Conservation (phyloP, 1,140 invertebrate species). For the Camponotus floridanus region DNA sequence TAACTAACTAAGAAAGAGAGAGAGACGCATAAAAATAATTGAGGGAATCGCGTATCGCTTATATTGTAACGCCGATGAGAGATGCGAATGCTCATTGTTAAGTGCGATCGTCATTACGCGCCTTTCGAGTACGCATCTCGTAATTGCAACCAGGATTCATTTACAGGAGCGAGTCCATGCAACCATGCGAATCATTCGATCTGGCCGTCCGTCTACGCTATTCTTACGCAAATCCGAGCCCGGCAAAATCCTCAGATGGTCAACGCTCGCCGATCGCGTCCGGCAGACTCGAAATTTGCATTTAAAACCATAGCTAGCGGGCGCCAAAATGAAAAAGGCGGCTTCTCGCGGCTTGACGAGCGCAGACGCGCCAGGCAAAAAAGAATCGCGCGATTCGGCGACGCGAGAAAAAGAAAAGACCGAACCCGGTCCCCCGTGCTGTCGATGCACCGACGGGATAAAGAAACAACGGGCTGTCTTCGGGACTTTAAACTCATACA, state of each 20-base stretch:
- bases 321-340: slow-evolving; percentile 63
- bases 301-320: slow-evolving; percentile 69
- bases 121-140: not conserved
- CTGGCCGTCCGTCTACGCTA: slow-evolving; percentile 30
- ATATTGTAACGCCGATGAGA: not conserved
- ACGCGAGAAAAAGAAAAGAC: slow-evolving; percentile 27
- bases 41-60: slow-evolving; percentile 31
- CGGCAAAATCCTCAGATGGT: slow-evolving; percentile 5
- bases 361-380: slow-evolving; percentile 63
- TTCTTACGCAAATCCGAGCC: slow-evolving; percentile 57
- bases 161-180: slow-evolving; percentile 27
- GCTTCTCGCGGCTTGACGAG: slow-evolving; percentile 63
- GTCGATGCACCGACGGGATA: slow-evolving; percentile 33
- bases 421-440: slow-evolving; percentile 5
- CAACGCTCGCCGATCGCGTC: slow-evolving; percentile 59
- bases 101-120: slow-evolving; percentile 48
- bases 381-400: slow-evolving; percentile 54
- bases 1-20: slow-evolving; percentile 7
- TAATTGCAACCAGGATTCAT: slow-evolving; percentile 50
- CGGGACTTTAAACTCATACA: not conserved
- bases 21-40: slow-evolving; percentile 40
- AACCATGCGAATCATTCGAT: slow-evolving; percentile 35
- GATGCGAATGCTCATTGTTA: slow-evolving; percentile 42
- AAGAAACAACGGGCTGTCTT: slow-evolving; percentile 41
- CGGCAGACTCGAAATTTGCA: slow-evolving; percentile 70